Percentiles rank a stretch among this genome's conserved stretches.
Conservation (phyloP, 2,797 vertebrate genomes). For the Morus bassanus region DNA sequence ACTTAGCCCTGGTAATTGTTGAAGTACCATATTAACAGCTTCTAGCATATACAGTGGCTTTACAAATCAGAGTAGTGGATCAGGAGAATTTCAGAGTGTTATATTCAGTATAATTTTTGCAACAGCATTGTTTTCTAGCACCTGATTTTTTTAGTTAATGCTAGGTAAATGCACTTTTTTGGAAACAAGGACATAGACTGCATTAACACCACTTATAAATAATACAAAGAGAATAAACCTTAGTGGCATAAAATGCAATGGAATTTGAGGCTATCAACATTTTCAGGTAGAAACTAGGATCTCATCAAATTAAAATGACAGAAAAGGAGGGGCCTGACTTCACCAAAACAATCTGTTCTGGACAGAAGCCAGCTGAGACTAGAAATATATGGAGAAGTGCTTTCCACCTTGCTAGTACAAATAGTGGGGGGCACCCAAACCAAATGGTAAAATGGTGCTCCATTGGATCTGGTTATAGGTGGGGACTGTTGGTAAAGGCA, state of each 20-base stretch:
- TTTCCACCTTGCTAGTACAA: background rate
- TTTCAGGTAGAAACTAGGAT: background rate
- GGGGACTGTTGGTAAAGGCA: background rate
- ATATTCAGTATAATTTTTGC: background rate
- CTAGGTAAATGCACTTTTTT: background rate
- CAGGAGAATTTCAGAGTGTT: background rate
- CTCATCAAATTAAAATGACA: background rate
- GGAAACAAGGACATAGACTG: background rate
- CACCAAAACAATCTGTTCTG: background rate
- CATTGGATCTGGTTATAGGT: background rate
- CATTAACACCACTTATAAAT: background rate
- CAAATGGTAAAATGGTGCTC: background rate
- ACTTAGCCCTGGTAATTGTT: background rate
- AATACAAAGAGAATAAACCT: background rate
- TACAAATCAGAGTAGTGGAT: background rate
- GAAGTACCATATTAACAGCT: background rate
- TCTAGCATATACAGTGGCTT: background rate
- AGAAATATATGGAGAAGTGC: background rate
- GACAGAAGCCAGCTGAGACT: background rate
- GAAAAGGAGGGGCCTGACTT: background rate
- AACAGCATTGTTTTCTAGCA: background rate
- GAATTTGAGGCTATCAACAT: background rate
- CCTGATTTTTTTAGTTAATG: background rate
- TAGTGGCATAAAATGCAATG: background rate
- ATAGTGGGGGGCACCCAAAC: background rate